Evolutionary conservation across 2,888 invertebrate genomes (phyloP).

Genomic region (Pristionchus maxplancki): DNA sequence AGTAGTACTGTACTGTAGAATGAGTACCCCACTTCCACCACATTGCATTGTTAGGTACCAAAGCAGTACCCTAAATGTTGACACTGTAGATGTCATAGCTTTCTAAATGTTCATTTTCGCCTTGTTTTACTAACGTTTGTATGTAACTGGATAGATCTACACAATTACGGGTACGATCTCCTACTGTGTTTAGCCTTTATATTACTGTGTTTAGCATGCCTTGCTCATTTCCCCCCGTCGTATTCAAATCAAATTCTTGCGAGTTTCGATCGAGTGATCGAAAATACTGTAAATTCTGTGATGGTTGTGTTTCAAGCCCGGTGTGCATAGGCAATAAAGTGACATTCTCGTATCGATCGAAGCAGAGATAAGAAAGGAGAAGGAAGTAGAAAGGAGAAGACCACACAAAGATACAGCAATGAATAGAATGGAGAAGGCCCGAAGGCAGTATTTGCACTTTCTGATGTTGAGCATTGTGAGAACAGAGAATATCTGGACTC

Average conservation of each 20-base stretch:
- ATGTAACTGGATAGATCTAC: slow-evolving; percentile 11
- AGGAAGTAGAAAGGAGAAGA: not conserved
- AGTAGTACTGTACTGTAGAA: not conserved
- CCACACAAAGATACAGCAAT: slow-evolving; percentile 6
- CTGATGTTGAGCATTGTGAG: not conserved
- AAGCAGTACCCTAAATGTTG: slow-evolving; percentile 14
- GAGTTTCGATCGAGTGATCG: slow-evolving; percentile 35
- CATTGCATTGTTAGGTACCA: slow-evolving; percentile 23
- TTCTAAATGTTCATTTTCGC: not conserved
- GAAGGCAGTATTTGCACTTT: slow-evolving; percentile 3
- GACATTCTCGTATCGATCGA: not conserved
- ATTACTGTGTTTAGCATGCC: slow-evolving; percentile 23
- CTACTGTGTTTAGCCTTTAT: slow-evolving; percentile 20
- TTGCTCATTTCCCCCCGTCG: slow-evolving; percentile 16
- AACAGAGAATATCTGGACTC: not conserved
- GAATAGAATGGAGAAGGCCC: not conserved
- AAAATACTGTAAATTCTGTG: slow-evolving; percentile 28
- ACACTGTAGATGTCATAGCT: slow-evolving; percentile 21
- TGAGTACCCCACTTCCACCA: not conserved
- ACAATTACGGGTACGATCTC: slow-evolving; percentile 1
- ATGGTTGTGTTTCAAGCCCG: slow-evolving; percentile 46
- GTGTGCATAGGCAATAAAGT: slow-evolving; percentile 32
- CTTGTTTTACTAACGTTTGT: slow-evolving; percentile 17
- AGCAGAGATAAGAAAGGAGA: not conserved
- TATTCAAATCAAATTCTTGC: slow-evolving; percentile 14